Conservation (phyloP, 2,888 invertebrate genomes). For the Thyatira batis region DNA sequence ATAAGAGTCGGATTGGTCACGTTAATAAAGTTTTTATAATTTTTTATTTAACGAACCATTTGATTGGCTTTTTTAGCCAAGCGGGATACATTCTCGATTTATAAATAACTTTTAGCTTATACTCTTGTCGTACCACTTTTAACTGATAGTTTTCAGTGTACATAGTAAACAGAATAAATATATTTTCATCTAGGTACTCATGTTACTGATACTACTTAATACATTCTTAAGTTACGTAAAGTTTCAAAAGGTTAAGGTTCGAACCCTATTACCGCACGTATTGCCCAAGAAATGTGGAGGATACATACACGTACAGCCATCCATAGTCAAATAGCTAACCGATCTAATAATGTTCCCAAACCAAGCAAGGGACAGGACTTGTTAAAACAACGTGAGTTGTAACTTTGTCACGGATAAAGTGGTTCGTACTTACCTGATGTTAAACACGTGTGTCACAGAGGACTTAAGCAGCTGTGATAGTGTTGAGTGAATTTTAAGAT, state of each 20-base stretch:
- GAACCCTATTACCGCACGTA: slow-evolving; percentile 2
- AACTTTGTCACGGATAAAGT: slow-evolving; percentile 32
- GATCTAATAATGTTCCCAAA: slow-evolving; percentile 39
- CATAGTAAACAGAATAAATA: too few species aligned
- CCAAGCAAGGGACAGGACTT: slow-evolving; percentile 34
- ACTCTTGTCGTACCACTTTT: too few species aligned
- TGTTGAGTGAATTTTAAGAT: background rate
- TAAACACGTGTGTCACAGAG: slow-evolving; percentile 12
- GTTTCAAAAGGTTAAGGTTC: background rate
- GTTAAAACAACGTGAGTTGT: slow-evolving; percentile 34
- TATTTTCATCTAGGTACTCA: too few species aligned
- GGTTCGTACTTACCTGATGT: slow-evolving; percentile 27
- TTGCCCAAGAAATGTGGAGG: slow-evolving; percentile 5
- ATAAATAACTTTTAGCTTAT: too few species aligned
- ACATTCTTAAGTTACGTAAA: background rate
- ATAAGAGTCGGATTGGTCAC: too few species aligned
- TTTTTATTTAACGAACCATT: too few species aligned
- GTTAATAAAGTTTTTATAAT: too few species aligned
- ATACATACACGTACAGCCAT: slow-evolving; percentile 8
- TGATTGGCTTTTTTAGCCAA: too few species aligned
- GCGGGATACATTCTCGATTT: too few species aligned
- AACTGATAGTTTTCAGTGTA: too few species aligned
- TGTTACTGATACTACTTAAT: too few species aligned
- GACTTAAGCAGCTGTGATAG: background rate
- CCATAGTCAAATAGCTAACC: slow-evolving; percentile 25